Base-by-base conservation (phyloP, 2,888 invertebrate species). In the Drosophila kuntzei region DNA sequence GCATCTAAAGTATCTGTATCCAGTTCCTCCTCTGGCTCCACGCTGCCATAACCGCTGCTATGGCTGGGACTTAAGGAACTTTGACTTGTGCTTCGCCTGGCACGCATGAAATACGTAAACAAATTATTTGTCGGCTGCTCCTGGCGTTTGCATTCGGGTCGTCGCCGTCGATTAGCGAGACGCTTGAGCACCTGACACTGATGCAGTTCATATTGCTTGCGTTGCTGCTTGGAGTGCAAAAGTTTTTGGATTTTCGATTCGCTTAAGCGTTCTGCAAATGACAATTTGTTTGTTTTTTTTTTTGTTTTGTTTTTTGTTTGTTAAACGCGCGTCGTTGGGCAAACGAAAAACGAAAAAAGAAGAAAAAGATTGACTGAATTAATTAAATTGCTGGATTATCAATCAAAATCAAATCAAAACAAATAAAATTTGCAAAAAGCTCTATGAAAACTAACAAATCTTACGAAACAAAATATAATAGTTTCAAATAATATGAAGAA, bases 211-310 rank as follows among this genome's bases (percentile, higher is more conserved):
- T 80, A 91, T 61, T 88, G 78, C 29, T 85, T 81, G 12, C 91
- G 85, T 43, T 88, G 76, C 63, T 82, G 76, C 59, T 89, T 89
- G 20, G 91, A 92, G 71, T 86, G 83, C 55, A 90, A 67, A 71
- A 92, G 72, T 75, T 85, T 78, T 73, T 86, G 54, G 54, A 92
- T 88, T 79, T 90, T 90, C 78, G 80, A 81, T 71, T 89, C 84
- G 79, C 91, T 90, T 80, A 92, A 90, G 84, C 92, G 92, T 90
- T 92, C 92, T 92, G 91, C 79, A 90, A 89, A 90, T 85, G 69
- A 76, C 54, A 80, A 62, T 70, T 70, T 80, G 61, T 29, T 29
- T 36, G 41, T 22, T 20, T 12, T 37, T 46, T 61, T 22, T 69
- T 67, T 71, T 63, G 27, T 36, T 34, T 58, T 39, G n/a, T 20